These are phyloP conservation scores for Corythornis madagascariensis DNA, from an alignment of 2,113 vertebrate genomes.

Conservation along the genomic window DNA sequence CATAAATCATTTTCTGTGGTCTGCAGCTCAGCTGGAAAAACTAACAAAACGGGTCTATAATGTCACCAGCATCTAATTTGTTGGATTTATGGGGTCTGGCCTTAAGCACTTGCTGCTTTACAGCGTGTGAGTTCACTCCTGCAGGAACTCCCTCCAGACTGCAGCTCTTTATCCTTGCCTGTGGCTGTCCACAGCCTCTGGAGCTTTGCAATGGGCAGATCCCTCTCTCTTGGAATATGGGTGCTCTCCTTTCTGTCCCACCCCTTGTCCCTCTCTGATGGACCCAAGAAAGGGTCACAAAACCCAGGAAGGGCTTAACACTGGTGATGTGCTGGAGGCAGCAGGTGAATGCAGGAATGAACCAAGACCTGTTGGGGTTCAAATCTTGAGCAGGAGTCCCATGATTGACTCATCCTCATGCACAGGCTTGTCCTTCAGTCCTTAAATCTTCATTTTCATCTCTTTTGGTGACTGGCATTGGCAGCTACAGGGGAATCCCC, in stretches of 20 bases:
- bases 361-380: neutral
- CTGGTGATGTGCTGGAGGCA: neutral
- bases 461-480: too few relatives aligned
- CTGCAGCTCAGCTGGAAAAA: conserved; percentile 65
- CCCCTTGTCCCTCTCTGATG: neutral
- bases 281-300: neutral
- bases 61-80: conserved; percentile 62
- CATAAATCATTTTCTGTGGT: conserved; percentile 49
- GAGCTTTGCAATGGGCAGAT: neutral
- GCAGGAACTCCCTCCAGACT: neutral
- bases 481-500: neutral
- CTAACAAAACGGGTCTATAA: conserved; percentile 32
- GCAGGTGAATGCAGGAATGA: too few relatives aligned
- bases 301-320: neutral
- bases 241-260: neutral
- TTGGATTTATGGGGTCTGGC: conserved; percentile 60
- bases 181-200: neutral
- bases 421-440: neutral
- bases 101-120: conserved; percentile 46
- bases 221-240: neutral
- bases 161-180: neutral
- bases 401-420: neutral
- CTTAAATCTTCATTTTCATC: neutral
- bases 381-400: rapidly evolving
- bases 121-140: neutral